Base-by-base conservation (phyloP, 2,888 invertebrate genomes). In the Cosmia pyralina region DNA sequence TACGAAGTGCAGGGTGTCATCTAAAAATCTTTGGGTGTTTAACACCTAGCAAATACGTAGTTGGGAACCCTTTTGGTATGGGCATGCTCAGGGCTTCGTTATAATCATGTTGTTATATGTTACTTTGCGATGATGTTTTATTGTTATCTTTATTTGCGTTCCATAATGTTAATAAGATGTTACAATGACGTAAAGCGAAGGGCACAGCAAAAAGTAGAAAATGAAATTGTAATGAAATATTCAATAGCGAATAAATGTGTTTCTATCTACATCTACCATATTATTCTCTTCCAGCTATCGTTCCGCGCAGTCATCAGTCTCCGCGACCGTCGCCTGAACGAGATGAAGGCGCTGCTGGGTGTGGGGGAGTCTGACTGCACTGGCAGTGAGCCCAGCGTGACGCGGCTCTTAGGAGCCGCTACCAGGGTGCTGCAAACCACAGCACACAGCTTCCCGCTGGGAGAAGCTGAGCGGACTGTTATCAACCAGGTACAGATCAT, bases 261-360 rank as follows among this genome's bases (percentile, higher is more conserved):
- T 69, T n/a, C n/a, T 38, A 17, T 55, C 19, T 44, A 38, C 4
- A 46, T 46, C 0, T 60, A 19, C 15, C 0, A 11, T 22, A 2
- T 41, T 8, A 38, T 69, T 0, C 0, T 59, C 4, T 55, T 28
- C n/a, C 89, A 96, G 95, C 87, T 96, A 65, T 95, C 96, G 38
- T 96, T 96, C 88, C 95, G 96, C 69, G 96, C 96, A 2, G 95
- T 94, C 5, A 95, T 96, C 79, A 94, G 97, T 85, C 96, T 98
- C 85, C 96, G 98, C 75, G 97, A 97, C 87, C 97, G 97, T 74
- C 97, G 98, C 85, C 97, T 98, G 81, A 96, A 97, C 76, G 98
- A 98, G 90, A 97, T 98, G 66, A 97, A 97, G 85, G 96, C 97
- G 17, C 93, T 97, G 41, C 96, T 98, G 41, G 96, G 96, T 53